Evolutionary conservation across 2,113 vertebrate genomes (phyloP), one percentile per base, ranked within the genome.

Genomic region (Odobenus rosmarus): DNA sequence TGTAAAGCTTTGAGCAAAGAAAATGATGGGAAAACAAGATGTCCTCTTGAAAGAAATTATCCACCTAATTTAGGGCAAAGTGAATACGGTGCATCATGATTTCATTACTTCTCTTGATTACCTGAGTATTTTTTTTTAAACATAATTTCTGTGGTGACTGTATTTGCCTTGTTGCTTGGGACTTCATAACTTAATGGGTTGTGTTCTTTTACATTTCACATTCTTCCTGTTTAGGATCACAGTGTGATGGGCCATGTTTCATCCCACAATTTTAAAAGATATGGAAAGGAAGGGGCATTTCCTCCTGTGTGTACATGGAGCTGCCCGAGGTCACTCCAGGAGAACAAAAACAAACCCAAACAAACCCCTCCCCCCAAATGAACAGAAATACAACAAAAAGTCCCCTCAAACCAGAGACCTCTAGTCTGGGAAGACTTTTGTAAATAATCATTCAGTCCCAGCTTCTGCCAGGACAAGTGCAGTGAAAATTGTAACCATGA

Each of bases 401-500:
- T 85, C 28, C 26, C 79, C 74, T 72, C 15, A 84, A 61, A 83
- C 64, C 51, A 81, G 64, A 93, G 80, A 64, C 72, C 61, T 93
- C 46, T 69, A n/a, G 18, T 80, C 82, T 15, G 64, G 46, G 88
- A 93, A 57, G 93, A 94, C 96, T 84, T 96, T 36, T 83, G 88
- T 87, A 97, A 96, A 71, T 90, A 97, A 94, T 84, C 82, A 97
- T 49, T 61, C 0, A 0, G 49, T 91, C 69, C 3, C 0, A 88
- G 92, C 82, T 95, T 82, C 92, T 97, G 90, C 74, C 92, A 91
- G 93, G 93, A 86, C 83, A 98, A 96, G 96, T 33, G 90, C 67
- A 98, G 94, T 97, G 97, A 93, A 98, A 95, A 95, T 24, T 0
- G 0, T 24, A 97, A 97, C 97, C 97, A 95, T 62, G 96, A 96